A percentile compares a stretch with the other conserved stretches of the same genome.
Conservation (phyloP, 2,797 vertebrate species). For the Sebastes iracundus region DNA sequence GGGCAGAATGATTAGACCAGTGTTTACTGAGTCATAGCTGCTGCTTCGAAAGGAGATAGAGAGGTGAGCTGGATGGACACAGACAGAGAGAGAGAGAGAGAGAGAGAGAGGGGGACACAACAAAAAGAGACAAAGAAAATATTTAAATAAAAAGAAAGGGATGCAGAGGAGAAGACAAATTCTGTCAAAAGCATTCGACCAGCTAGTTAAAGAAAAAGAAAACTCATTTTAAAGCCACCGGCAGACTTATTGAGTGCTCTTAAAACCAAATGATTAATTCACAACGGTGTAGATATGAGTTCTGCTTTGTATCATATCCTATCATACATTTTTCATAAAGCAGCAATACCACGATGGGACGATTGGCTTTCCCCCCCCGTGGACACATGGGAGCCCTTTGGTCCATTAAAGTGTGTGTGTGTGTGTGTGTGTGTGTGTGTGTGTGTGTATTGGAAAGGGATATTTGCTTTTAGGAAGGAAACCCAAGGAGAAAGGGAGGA, state of each 20-base stretch:
- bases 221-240: conserved; percentile 12
- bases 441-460: conserved; percentile 14
- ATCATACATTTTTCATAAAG: conserved; percentile 83
- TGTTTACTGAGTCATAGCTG: conserved; percentile 45
- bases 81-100: neutral
- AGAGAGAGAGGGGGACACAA: neutral
- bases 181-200: neutral
- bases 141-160: neutral
- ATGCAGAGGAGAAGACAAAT: neutral
- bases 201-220: neutral
- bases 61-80: neutral
- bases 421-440: conserved; percentile 18
- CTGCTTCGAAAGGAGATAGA: conserved; percentile 19
- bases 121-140: neutral
- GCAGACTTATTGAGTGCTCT: conserved; percentile 31
- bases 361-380: conserved; percentile 34
- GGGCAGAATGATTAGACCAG: conserved; percentile 33
- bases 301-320: conserved; percentile 76
- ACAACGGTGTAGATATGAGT: conserved; percentile 60
- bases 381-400: conserved; percentile 64
- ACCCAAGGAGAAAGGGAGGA: conserved; percentile 22
- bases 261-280: conserved; percentile 78
- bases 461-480: conserved; percentile 61
- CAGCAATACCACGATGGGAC: conserved; percentile 51
- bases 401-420: conserved; percentile 65